Base-by-base conservation (phyloP, 2,113 vertebrate genomes). In the Lamprotornis superbus region DNA sequence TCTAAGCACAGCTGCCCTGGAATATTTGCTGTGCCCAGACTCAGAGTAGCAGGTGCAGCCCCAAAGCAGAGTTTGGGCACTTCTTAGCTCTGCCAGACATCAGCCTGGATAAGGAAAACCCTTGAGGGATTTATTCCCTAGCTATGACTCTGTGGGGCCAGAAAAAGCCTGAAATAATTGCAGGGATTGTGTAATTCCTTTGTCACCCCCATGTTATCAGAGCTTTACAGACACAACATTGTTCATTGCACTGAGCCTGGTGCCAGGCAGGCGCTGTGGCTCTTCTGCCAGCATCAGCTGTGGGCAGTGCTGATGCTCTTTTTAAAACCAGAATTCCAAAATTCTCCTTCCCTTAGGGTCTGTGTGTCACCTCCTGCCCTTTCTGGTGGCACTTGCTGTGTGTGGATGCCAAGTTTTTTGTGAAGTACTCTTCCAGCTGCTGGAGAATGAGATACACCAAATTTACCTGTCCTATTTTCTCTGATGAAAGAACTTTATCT, bases 201-300 rank as follows among this genome's bases (percentile, higher is more conserved):
- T n/a, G 44, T 7, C 64, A 25, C 50, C 42, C 44, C 69, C 16
- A 0, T 0, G 0, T 35, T 65, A 3, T 15, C 3, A 2, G 73
- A 17, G 46, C 56, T 40, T n/a, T 15, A 89, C 73, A 89, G 55
- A 74, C n/a, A 19, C 15, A 6, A 40, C 60, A 15, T 49, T 94
- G 77, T 44, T 91, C 7, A 0, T 3, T 17, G 68, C 18, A 0
- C 53, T 10, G 27, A 46, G 65, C 25, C 39, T 0, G 0, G 37
- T 71, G 75, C 87, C 83, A 63, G 83, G 44, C 4, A 0, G 93
- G 67, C 5, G 5, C 61, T 37, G 83, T 0, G 1, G 31, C 59
- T 76, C 21, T 75, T 60, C 30, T 46, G 60, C 76, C 9, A 5
- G 30, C 46, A 25, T 8, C 2, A 2, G 6, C 59, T 1, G 3